Evolutionary conservation across 2,888 invertebrate species (phyloP), one percentile per base, ranked within the genome.

Genomic region (Drosophila parthenogenetica): DNA sequence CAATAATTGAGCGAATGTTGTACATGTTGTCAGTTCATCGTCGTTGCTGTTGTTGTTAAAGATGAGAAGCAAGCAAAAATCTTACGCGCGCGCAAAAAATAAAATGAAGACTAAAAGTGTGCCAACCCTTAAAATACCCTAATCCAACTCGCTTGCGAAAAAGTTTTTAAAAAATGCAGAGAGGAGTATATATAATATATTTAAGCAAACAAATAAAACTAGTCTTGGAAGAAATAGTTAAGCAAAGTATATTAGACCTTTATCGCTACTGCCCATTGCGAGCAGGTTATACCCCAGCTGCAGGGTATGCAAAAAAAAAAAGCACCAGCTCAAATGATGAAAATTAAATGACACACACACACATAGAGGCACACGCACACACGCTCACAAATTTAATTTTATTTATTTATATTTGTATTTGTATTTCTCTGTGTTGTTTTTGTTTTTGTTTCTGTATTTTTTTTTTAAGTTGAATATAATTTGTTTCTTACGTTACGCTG

Each of bases 401-500:
- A 72, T 75, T 68, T 75, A 75, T 75, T 67, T 75, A 54, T 74
- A 66, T 74, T 51, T 13, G 19, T 19, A 40, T 57, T 43, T 51
- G 39, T 35, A 39, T 11, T 42, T 54, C 29, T 29, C 17, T 72
- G 57, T 58, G 48, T 25, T 45, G 8, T 29, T 50, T 29, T 16
- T 43, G 35, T 43, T 60, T 7, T 40, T 67, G 37, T 54, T 43
- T 14, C n/a, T n/a, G n/a, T n/a, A n/a, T 19, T 58, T 55, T 71
- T 63, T 62, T 70, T 66, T 75, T 73, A 84, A 81, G 81, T 77
- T 75, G 79, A 87, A 81, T 77, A 83, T 84, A 81, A 81, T 83
- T 84, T 84, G 84, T 81, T 83, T 87, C 84, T 81, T 81, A 81
- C 80, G 79, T 79, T 81, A 75, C 73, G 79, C 54, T 73, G 63